Evolutionary conservation across 2,888 invertebrate genomes (phyloP).

Genomic region (Terebella lapidaria): DNA sequence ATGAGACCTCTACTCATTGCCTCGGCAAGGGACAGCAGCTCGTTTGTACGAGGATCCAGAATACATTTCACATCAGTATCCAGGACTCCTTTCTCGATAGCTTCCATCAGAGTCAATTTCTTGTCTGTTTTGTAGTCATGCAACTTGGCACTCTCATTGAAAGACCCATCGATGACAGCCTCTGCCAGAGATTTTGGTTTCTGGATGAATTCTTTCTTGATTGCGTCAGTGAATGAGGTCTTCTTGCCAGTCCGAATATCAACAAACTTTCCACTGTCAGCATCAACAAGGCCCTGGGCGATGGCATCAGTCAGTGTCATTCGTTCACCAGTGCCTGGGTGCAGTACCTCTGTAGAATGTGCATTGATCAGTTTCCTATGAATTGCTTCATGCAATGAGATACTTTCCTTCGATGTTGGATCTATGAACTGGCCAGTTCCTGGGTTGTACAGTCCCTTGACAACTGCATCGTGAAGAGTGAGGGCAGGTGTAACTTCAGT

Average conservation of each 20-base stretch:
- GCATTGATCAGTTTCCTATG: slow-evolving; percentile 54
- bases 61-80: slow-evolving; percentile 82
- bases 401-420: slow-evolving; percentile 67
- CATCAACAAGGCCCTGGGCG: slow-evolving; percentile 80
- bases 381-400: slow-evolving; percentile 58
- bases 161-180: slow-evolving; percentile 80
- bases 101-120: slow-evolving; percentile 71
- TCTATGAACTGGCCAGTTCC: slow-evolving; percentile 54
- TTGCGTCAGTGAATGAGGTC: slow-evolving; percentile 75
- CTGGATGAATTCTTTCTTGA: slow-evolving; percentile 63
- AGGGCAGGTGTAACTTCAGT: slow-evolving; percentile 33
- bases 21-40: slow-evolving; percentile 73
- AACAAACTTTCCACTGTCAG: slow-evolving; percentile 64
- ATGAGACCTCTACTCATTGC: slow-evolving; percentile 80
- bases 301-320: slow-evolving; percentile 91
- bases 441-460: slow-evolving; percentile 52
- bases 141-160: slow-evolving; percentile 75
- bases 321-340: slow-evolving; percentile 57
- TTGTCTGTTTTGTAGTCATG: slow-evolving; percentile 71
- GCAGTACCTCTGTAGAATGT: slow-evolving; percentile 61
- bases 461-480: slow-evolving; percentile 50
- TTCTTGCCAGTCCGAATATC: slow-evolving; percentile 69
- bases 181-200: slow-evolving; percentile 80
- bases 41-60: slow-evolving; percentile 73
- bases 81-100: slow-evolving; percentile 77